Percentiles rank a stretch among this genome's conserved stretches.
Conservation (phyloP, 2,888 invertebrate species). For the Eupithecia subfuscata region DNA sequence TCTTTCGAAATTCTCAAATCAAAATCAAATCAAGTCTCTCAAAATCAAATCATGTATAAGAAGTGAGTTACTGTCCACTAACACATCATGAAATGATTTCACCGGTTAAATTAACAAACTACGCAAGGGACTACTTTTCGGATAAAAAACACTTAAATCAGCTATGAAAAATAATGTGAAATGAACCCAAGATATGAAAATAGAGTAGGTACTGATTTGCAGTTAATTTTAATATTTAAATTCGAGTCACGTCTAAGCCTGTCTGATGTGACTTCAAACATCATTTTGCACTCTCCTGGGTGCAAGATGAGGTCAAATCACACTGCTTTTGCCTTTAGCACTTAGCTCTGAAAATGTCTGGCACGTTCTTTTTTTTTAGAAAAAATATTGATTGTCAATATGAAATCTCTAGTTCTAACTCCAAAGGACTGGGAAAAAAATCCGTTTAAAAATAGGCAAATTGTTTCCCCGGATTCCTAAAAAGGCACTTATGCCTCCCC, state of each 20-base stretch:
- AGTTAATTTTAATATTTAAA: not conserved
- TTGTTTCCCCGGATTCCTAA: not conserved
- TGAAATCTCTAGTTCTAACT: not conserved
- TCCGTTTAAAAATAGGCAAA: not conserved
- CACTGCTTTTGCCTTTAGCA: not conserved
- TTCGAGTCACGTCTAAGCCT: conserved; percentile 6
- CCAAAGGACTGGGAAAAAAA: not conserved
- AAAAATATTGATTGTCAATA: not conserved
- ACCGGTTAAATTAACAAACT: not conserved
- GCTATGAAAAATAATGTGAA: not conserved
- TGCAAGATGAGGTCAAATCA: not conserved
- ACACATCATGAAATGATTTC: no score
- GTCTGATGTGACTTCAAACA: not conserved
- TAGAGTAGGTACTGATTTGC: conserved; percentile 7
- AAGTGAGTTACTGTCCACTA: no score
- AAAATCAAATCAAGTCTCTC: no score
- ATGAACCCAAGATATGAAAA: not conserved
- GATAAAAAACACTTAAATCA: not conserved
- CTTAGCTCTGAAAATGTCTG: conserved; percentile 1
- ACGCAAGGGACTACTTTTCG: not conserved
- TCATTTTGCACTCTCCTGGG: conserved; percentile 9
- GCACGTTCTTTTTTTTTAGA: not conserved
- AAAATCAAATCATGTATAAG: no score
- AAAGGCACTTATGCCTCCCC: not conserved
- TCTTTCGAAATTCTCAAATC: no score